These are phyloP conservation scores for Orestias chungarensis DNA, from an alignment of 2,797 vertebrate genomes.

Conservation along the genomic window DNA sequence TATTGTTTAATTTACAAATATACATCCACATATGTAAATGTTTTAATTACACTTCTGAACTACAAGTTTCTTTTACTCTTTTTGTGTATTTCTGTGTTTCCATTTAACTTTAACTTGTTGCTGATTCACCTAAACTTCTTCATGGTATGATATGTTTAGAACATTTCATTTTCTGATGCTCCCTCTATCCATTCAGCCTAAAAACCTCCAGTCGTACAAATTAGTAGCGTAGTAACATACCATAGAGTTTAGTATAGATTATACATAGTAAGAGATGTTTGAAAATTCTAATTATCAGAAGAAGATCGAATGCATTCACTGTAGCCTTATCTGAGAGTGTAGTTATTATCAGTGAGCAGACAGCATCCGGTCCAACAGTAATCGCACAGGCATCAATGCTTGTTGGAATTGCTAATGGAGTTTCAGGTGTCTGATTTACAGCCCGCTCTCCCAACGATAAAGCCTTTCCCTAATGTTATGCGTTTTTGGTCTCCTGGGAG, in stretches of 20 bases:
- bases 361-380: slow-evolving; percentile 43
- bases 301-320: slow-evolving; percentile 16
- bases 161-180: background rate
- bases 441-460: slow-evolving; percentile 36
- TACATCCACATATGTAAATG: no score
- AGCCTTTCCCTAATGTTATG: slow-evolving; percentile 57
- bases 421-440: slow-evolving; percentile 72
- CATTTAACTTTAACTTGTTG: background rate
- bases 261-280: slow-evolving; percentile 1
- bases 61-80: background rate
- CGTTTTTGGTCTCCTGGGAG: slow-evolving; percentile 54
- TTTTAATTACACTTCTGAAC: no score
- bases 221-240: background rate
- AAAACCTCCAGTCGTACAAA: background rate
- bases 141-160: background rate
- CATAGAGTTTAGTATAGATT: background rate
- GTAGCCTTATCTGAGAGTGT: slow-evolving; percentile 37
- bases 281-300: background rate
- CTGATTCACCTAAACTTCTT: background rate
- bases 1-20: no score
- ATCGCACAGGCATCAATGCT: slow-evolving; percentile 57
- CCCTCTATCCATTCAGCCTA: background rate
- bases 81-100: background rate
- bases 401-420: slow-evolving; percentile 61
- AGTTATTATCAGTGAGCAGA: slow-evolving; percentile 53